Base-by-base conservation (phyloP, 2,888 invertebrate species). In the Seladonia tumulorum region DNA sequence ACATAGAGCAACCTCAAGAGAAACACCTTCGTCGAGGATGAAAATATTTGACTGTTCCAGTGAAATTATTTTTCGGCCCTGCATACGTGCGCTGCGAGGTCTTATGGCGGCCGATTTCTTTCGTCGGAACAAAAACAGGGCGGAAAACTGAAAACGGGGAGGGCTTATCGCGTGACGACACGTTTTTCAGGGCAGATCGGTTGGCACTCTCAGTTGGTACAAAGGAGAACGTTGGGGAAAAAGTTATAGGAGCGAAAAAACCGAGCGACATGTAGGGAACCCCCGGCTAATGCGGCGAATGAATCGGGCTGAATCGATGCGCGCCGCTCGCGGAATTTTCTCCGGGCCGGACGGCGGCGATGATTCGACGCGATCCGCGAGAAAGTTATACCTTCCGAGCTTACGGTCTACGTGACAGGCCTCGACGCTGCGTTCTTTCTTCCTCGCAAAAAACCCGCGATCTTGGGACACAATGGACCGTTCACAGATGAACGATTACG, bases 401-500 rank as follows among this genome's bases (percentile, higher is more conserved):
- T 16, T 49, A 18, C 47, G 29, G 72, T 29, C 63, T 66, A 66
- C 66, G 35, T 66, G 66, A 66, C 71, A 45, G 14, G 35, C 68
- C n/a, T 72, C 71, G 71, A 47, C 76, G 63, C 49, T 25, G n/a
- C 49, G 76, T 66, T 35, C 68, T 68, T 68, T 25, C 63, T 10
- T 16, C 25, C 16, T n/a, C 25, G 49, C 22, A 49, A 35, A 14
- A 16, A 25, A 25, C 47, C 14, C 35, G 66, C 42, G 76, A 45
- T 47, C 68, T 18, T 39, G 25, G 47, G 25, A 68, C 76, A 77
- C 76, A 68, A 53, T 77, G 76, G 66, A 68, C 49, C 72, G 68
- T 68, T 77, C 76, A 42, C 68, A 22, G 76, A 68, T 68, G 68
- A 68, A 53, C 76, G 76, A 77, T 77, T 25, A 68, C 76, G 49